These are phyloP conservation scores for Drosophila hamatofila DNA, from an alignment of 2,888 invertebrate species.

Conservation along the genomic window DNA sequence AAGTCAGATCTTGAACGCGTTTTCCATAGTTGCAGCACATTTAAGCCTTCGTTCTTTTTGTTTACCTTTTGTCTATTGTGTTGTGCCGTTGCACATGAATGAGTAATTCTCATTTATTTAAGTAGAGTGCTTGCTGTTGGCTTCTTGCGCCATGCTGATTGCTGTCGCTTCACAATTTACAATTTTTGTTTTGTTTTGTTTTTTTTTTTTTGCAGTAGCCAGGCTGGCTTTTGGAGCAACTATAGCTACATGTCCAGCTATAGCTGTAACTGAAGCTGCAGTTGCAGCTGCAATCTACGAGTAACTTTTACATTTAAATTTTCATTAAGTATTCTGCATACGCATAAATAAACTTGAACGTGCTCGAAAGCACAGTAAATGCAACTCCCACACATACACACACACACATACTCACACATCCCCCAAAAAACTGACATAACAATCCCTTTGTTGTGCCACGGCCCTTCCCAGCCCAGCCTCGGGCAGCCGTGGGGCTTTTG, in stretches of 20 bases:
- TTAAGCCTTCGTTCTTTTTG: not conserved
- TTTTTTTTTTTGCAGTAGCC: conserved; percentile 6
- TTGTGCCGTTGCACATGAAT: conserved; percentile 30
- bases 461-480: conserved; percentile 2
- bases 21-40: not conserved
- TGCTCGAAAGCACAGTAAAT: conserved; percentile 75
- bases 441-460: conserved; percentile 72
- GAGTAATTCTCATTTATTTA: conserved; percentile 57
- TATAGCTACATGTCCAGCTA: conserved; percentile 30
- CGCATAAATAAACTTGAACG: conserved; percentile 83
- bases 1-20: not conserved
- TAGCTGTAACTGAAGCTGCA: too few relatives aligned
- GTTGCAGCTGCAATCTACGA: conserved; percentile 62
- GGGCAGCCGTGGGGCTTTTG: conserved; percentile 31
- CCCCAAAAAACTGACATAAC: conserved; percentile 61
- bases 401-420: conserved; percentile 21
- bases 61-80: not conserved
- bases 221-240: not conserved
- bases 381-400: conserved; percentile 47
- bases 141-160: conserved; percentile 33
- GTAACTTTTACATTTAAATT: conserved; percentile 81
- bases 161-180: conserved; percentile 30
- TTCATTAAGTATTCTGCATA: conserved; percentile 83
- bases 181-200: conserved; percentile 2
- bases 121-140: conserved; percentile 32